phyloP scores from a whole-genome alignment of 2,797 vertebrate species.

The Gymnothorax reevesii region DNA sequence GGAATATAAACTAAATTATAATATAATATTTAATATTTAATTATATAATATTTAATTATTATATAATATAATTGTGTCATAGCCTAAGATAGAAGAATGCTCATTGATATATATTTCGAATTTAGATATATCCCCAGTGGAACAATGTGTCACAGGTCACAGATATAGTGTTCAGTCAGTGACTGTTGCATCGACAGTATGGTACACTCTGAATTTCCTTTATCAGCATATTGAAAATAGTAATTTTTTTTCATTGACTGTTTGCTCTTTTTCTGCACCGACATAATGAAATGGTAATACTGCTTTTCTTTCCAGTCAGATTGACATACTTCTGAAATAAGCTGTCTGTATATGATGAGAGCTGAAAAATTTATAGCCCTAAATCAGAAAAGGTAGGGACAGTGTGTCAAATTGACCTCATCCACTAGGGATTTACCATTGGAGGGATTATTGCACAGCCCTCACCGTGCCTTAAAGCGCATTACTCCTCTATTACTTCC shows the following conservation, averaged over 20 bases:
- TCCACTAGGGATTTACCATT: not conserved
- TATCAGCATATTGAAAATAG: not conserved
- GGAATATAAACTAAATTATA: not conserved
- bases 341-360: not conserved
- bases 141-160: not conserved
- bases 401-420: not conserved
- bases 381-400: not conserved
- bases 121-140: not conserved
- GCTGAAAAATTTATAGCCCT: not conserved
- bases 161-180: not conserved
- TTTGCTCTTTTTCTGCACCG: slow-evolving; percentile 5
- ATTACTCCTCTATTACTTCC: too few species aligned
- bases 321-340: slow-evolving; percentile 11
- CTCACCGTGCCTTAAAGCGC: too few species aligned
- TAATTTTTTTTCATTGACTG: not conserved
- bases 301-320: slow-evolving; percentile 21
- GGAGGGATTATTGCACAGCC: too few species aligned
- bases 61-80: not conserved
- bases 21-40: too few species aligned
- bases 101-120: not conserved
- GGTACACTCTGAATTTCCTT: not conserved
- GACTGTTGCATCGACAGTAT: not conserved
- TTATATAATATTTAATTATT: too few species aligned
- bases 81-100: not conserved
- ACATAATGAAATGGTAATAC: slow-evolving; percentile 23